These are phyloP conservation scores for Stenolophus ochropezus DNA, from an alignment of 2,888 invertebrate species.

Conservation along the genomic window DNA sequence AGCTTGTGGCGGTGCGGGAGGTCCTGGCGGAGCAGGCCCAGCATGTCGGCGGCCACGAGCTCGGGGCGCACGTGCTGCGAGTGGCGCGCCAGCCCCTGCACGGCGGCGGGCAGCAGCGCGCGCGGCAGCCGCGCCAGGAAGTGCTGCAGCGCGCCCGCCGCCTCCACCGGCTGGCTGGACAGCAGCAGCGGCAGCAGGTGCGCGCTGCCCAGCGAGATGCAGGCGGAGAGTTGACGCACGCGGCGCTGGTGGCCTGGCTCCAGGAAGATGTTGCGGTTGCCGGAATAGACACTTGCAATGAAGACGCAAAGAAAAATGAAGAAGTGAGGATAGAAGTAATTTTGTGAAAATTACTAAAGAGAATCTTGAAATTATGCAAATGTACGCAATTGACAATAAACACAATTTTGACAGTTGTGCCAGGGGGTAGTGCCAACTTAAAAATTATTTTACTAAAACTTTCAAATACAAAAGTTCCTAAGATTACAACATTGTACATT, in stretches of 20 bases:
- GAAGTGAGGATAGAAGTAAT: too few relatives aligned
- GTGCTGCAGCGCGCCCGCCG: slow-evolving; percentile 72
- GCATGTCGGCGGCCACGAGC: slow-evolving; percentile 73
- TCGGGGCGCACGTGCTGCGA: slow-evolving; percentile 71
- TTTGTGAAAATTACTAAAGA: too few relatives aligned
- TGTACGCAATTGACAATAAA: too few relatives aligned
- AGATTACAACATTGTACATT: too few relatives aligned
- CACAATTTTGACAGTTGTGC: too few relatives aligned
- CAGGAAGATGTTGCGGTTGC: slow-evolving; percentile 69
- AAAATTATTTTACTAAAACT: too few relatives aligned
- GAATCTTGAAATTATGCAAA: too few relatives aligned
- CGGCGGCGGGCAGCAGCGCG: slow-evolving; percentile 72
- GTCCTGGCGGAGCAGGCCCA: slow-evolving; percentile 73
- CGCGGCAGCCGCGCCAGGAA: slow-evolving; percentile 71
- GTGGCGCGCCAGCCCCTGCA: slow-evolving; percentile 73
- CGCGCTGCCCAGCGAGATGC: slow-evolving; percentile 10
- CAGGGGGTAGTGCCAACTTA: too few relatives aligned
- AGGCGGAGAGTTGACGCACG: slow-evolving; percentile 64
- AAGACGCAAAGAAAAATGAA: too few relatives aligned
- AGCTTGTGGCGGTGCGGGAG: slow-evolving; percentile 71
- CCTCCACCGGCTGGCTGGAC: slow-evolving; percentile 69
- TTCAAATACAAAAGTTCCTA: too few relatives aligned
- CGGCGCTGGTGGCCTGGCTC: slow-evolving; percentile 66
- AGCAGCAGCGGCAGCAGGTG: neutral
- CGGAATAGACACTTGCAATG: too few relatives aligned